Conservation (phyloP, 2,888 invertebrate species). For the Corbicula japonica region DNA sequence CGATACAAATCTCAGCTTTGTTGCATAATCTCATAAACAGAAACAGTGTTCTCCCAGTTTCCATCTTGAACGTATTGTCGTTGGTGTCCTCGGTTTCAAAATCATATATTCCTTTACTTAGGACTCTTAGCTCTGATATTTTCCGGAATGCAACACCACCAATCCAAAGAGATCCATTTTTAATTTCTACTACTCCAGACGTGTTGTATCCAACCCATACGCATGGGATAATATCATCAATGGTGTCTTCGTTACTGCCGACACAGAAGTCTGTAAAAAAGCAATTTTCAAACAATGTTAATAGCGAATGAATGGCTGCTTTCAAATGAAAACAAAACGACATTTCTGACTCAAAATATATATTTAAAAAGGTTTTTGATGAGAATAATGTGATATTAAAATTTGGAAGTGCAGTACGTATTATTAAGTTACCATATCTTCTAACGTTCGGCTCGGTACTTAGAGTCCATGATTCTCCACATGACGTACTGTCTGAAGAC, state of each 20-base stretch:
- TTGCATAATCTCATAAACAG: constrained; percentile 68
- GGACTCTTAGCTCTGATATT: constrained; percentile 54
- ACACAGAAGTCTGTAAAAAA: constrained; percentile 64
- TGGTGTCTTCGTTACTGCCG: constrained; percentile 50
- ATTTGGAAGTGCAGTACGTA: neutral
- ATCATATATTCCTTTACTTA: constrained; percentile 41
- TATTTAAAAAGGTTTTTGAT: neutral
- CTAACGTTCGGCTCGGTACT: constrained; percentile 59
- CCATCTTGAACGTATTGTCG: constrained; percentile 68
- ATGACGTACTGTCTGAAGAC: constrained; percentile 52
- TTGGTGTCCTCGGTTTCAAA: constrained; percentile 1
- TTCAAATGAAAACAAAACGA: neutral
- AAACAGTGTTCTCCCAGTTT: constrained; percentile 71
- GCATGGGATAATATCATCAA: constrained; percentile 67
- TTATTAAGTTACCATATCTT: constrained; percentile 62
- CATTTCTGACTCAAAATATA: neutral
- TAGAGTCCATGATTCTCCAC: constrained; percentile 59
- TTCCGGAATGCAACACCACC: constrained; percentile 40
- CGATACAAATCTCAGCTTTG: constrained; percentile 65
- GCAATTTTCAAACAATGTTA: neutral
- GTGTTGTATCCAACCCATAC: constrained; percentile 64
- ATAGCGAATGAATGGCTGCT: neutral
- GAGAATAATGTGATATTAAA: neutral
- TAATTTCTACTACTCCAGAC: constrained; percentile 61
- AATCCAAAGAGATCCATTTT: constrained; percentile 55